phyloP scores from a whole-genome alignment of 2,113 vertebrate genomes.

The Pan paniscus region DNA sequence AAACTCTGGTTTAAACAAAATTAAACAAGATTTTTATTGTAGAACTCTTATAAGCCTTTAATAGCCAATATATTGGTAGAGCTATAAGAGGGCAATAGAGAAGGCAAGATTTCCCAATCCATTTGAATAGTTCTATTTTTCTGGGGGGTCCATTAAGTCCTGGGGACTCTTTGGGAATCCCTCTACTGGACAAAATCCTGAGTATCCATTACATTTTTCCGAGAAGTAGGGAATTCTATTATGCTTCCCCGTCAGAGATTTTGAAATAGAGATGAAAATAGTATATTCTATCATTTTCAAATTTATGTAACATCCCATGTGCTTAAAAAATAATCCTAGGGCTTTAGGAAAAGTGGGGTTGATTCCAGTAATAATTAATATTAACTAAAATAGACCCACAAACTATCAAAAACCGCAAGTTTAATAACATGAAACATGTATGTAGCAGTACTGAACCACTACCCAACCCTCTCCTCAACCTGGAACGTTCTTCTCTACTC shows the following conservation, averaged over 20 bases:
- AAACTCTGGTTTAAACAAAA: conserved; percentile 17
- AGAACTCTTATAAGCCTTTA: not conserved
- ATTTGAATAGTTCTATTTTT: not conserved
- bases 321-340: not conserved
- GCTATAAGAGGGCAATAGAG: not conserved
- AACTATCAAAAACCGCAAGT: not conserved
- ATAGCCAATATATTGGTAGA: not conserved
- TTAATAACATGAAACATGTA: not conserved
- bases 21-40: not conserved
- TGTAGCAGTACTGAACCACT: not conserved
- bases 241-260: not conserved
- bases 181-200: not conserved
- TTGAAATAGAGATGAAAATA: not conserved
- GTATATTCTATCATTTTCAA: not conserved
- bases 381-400: not conserved
- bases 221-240: not conserved
- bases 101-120: not conserved
- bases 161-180: not conserved
- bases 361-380: not conserved
- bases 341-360: not conserved
- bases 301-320: not conserved
- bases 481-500: not conserved
- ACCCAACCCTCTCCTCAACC: too few relatives aligned
- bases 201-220: not conserved
- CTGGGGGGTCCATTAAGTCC: not conserved